phyloP scores from a whole-genome alignment of 2,888 invertebrate species.

The Poecilobothrus nobilitatus region DNA sequence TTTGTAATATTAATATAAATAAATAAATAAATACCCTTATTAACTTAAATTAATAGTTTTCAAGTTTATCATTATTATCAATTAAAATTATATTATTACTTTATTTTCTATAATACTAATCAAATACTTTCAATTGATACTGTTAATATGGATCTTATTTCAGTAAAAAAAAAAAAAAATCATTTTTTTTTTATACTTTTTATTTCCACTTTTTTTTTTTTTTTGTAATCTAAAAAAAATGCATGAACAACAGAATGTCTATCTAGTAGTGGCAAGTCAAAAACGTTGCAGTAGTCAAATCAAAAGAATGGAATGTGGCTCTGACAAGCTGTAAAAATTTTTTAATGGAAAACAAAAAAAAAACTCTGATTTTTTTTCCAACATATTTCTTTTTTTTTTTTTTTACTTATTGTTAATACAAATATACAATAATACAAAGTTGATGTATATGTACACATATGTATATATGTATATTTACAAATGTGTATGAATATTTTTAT shows the following conservation, averaged over 20 bases:
- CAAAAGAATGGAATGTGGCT: conserved; percentile 10
- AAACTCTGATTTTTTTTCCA: not conserved
- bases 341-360: conserved; percentile 1
- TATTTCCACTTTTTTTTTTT: too few species aligned
- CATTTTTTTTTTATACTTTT: too few species aligned
- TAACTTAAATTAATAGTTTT: too few species aligned
- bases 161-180: not conserved
- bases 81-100: too few species aligned
- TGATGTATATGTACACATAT: not conserved
- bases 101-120: too few species aligned
- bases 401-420: not conserved
- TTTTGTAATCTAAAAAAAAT: not conserved
- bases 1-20: too few species aligned
- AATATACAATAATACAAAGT: not conserved
- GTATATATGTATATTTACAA: not conserved
- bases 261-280: conserved; percentile 1
- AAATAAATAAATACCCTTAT: too few species aligned
- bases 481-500: not conserved
- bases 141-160: too few species aligned
- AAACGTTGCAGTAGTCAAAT: conserved; percentile 9
- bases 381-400: not conserved
- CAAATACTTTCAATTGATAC: too few species aligned
- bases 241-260: not conserved
- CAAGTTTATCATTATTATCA: too few species aligned
- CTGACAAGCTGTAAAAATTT: conserved; percentile 11